These are phyloP conservation scores for Oophaga pumilio DNA, from an alignment of 2,113 vertebrate genomes.

Conservation along the genomic window DNA sequence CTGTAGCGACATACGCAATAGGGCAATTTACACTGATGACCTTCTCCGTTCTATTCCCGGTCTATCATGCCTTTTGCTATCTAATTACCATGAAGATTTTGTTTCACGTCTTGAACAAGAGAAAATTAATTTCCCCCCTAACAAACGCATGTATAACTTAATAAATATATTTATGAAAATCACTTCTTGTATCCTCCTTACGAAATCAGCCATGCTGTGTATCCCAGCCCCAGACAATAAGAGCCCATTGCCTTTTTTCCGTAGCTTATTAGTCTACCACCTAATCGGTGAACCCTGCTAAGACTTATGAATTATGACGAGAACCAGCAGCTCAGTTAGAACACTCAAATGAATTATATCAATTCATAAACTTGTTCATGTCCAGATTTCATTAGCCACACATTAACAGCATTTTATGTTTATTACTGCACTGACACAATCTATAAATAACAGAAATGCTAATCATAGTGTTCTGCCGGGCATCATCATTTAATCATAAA, in stretches of 20 bases:
- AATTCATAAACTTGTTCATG: slow-evolving; percentile 97
- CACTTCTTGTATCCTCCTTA: slow-evolving; percentile 89
- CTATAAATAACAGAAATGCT: slow-evolving; percentile 98
- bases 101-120: slow-evolving; percentile 67
- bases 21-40: slow-evolving; percentile 63
- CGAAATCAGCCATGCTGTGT: slow-evolving; percentile 89
- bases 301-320: slow-evolving; percentile 90
- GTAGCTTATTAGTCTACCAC: slow-evolving; percentile 90
- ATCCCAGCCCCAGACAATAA: slow-evolving; percentile 85
- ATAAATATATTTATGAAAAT: slow-evolving; percentile 94
- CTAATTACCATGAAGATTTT: slow-evolving; percentile 62
- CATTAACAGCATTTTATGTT: slow-evolving; percentile 98
- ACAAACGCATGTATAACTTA: slow-evolving; percentile 87
- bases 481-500: slow-evolving; percentile 89
- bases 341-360: slow-evolving; percentile 95
- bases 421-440: slow-evolving; percentile 96
- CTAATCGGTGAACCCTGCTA: slow-evolving; percentile 93
- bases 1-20: slow-evolving; percentile 60
- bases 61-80: background rate
- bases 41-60: slow-evolving; percentile 58
- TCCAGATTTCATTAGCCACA: slow-evolving; percentile 98
- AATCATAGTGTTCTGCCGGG: slow-evolving; percentile 86
- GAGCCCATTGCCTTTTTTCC: slow-evolving; percentile 87
- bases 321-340: slow-evolving; percentile 84
- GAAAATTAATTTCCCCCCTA: slow-evolving; percentile 73